Base-by-base conservation (phyloP, 2,113 vertebrate genomes). In the Rhodinocichla rosea region DNA sequence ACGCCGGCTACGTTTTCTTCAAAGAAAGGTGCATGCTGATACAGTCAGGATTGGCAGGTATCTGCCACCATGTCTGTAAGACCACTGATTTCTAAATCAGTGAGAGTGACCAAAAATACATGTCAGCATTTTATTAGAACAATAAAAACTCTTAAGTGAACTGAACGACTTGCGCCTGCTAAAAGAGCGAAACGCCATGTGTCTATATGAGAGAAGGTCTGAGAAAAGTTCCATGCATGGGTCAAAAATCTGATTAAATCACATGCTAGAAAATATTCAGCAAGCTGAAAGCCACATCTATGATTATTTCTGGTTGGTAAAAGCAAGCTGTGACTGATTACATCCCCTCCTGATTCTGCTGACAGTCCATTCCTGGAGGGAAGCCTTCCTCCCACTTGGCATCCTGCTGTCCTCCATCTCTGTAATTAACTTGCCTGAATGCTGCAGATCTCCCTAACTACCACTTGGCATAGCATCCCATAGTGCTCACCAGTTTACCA, bases 321-420 rank as follows among this genome's bases (percentile, higher is more conserved):
- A 68, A 52, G 22, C 5, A 1, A 95, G 28, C 81, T 83, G 16
- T 59, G 64, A 47, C 35, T 39, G 65, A 78, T 76, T 45, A 30
- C 16, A 74, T 78, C 15, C 59, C 9, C 32, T 83, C 44, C 59
- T 70, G 42, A 62, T 44, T 87, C 45, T 89, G 63, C 83, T 84
- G 80, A 90, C 68, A 40, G 49, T 50, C 44, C 44, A 11, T 69
- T 91, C 89, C 65, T 92, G 74, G 42, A 91, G 82, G 35, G 55
- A 87, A 85, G 62, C 70, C 82, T 91, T 91, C 87, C 52, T 94
- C 56, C 76, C 44, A n/a, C 74, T 91, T 94, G 59, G 86, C 87
- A 62, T 75, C 2, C 0, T 2, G 2, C 79, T 59, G 22, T 68
- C 44, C 24, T 94, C 62, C 85, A 44, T 64, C 55, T 81, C 83